Evolutionary conservation across 2,797 vertebrate genomes (phyloP), one percentile per base, ranked within the genome.

Genomic region (Nannoperca australis): DNA sequence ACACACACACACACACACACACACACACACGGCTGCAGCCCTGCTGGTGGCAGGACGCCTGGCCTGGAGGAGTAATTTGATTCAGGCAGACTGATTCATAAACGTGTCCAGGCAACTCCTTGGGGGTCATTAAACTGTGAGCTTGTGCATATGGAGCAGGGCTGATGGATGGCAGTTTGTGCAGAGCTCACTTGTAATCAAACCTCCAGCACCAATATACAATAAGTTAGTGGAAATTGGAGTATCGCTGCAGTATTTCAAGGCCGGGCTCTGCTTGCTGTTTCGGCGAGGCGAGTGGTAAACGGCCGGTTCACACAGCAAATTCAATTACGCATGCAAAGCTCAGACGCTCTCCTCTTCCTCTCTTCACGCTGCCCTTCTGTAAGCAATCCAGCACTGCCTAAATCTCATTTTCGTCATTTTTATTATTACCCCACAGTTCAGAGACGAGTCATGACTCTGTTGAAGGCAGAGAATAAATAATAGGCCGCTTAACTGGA

Each of bases 171-270:
- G 79, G 73, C 5, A 3, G 78, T 82, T 84, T 88, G 75, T 65
- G 67, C 72, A 34, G 61, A 14, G 58, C 80, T 80, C 76, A 40
- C 80, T 84, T 85, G 85, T 89, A 88, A 93, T 92, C 89, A 89
- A 89, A 88, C 73, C 80, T 78, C 76, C 63, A 70, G 83, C 70
- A 73, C 79, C 76, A 84, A 81, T 78, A 79, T 53, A 86, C 73
- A 90, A 88, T 88, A 87, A 79, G 83, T 88, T 85, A 85, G 79
- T 74, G 78, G 85, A 78, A 90, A 91, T 76, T 88, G 82, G 77
- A 88, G 82, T 80, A 85, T 84, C 81, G 58, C 49, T 0, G 84
- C 84, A 67, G 81, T 85, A 88, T 88, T 81, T 89, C 76, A 89
- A 15, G n/a, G 24, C 59, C 20, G 1, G 2, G 75, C 53, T 60